These are phyloP conservation scores for Hetaerina americana DNA, from an alignment of 1,140 invertebrate genomes.

Conservation along the genomic window DNA sequence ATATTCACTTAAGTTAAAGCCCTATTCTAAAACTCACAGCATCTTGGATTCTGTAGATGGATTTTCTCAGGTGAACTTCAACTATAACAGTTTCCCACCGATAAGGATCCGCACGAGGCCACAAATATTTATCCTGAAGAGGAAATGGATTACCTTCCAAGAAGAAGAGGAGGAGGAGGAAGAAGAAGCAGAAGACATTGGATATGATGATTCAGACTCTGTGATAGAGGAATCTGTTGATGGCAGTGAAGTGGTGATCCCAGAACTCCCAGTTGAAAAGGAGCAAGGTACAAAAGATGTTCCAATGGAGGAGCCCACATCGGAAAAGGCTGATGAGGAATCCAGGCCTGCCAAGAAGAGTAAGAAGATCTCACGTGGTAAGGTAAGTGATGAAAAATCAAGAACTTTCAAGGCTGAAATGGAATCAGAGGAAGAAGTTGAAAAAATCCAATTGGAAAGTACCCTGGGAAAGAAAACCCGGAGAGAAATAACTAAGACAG, in stretches of 20 bases:
- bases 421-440: background rate
- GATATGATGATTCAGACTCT: slow-evolving; percentile 23
- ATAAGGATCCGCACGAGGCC: slow-evolving; percentile 68
- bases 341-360: background rate
- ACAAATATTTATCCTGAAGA: slow-evolving; percentile 59
- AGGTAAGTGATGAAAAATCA: background rate
- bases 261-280: slow-evolving; percentile 20
- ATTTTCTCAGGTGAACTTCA: slow-evolving; percentile 65
- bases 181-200: background rate
- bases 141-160: slow-evolving; percentile 21
- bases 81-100: slow-evolving; percentile 61
- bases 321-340: too few species aligned
- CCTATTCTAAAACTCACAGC: slow-evolving; percentile 54
- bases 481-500: background rate
- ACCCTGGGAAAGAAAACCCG: background rate
- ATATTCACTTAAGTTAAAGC: slow-evolving; percentile 57
- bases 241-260: slow-evolving; percentile 15
- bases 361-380: background rate
- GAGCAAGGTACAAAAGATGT: background rate
- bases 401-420: background rate
- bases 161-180: background rate
- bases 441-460: background rate
- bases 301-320: background rate
- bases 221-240: slow-evolving; percentile 21
- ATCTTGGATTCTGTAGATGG: slow-evolving; percentile 62